Base-by-base conservation (phyloP, 2,113 vertebrate species). In the Thalassoma bifasciatum region DNA sequence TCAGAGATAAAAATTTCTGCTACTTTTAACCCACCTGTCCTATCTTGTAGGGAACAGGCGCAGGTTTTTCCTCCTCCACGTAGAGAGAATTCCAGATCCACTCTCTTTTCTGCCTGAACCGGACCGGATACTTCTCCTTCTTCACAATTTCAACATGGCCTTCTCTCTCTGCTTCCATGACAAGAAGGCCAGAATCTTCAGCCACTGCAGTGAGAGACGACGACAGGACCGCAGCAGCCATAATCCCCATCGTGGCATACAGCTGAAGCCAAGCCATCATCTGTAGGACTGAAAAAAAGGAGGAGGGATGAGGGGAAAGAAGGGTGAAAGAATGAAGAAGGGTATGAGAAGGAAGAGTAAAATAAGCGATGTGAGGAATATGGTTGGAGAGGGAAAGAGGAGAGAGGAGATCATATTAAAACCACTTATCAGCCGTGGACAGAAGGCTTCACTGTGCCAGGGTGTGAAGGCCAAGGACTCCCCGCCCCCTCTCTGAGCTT, bases 71-170 rank as follows among this genome's bases (percentile, higher is more conserved):
- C 70, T 97, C 69, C 66, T 87, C 77, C 34, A 96, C 94, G 6
- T 93, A 94, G 84, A 96, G 90, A 38, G 92, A 89, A 81, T 98
- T 98, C 97, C 97, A 98, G 78, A 95, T 93, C 96, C 96, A 98
- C 1, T 89, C 93, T 87, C 97, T 95, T 73, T 96, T 98, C 58
- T 83, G 73, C 69, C 93, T 74, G 23, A 54, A 10, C 46, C 88
- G 82, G 24, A 90, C 63, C 0, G 77, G 86, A 38, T 87, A 68
- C 1, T 77, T 17, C 52, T 87, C 91, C 63, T 88, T 90, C 65
- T 67, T 88, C 60, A 83, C 81, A 16, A 86, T 78, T 14, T 51
- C 75, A 3, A 0, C 0, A 0, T 8, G 34, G 16, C 57, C 0
- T 19, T 0, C 54, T n/a, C 40, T 63, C 65, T 60, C 63, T 1